Percentiles rank a stretch among this genome's conserved stretches.
Evolutionary conservation across 1,140 invertebrate genomes (phyloP).

Genomic region (Cherax quadricarinatus): DNA sequence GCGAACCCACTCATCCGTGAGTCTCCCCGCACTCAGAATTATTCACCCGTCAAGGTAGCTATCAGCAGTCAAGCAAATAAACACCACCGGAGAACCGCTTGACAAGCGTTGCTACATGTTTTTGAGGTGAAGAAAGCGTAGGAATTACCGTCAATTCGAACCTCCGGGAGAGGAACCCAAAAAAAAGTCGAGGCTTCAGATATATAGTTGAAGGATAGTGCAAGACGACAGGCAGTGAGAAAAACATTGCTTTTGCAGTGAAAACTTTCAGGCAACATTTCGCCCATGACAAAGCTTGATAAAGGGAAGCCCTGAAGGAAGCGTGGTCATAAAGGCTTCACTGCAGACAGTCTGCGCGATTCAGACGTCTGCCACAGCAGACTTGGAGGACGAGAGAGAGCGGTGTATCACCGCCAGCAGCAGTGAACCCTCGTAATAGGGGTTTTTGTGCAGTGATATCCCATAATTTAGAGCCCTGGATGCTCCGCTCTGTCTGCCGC

Average conservation of each 20-base stretch:
- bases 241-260: too few species aligned
- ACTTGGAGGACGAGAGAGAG: slow-evolving; percentile 3
- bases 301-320: too few species aligned
- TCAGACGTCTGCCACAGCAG: not conserved
- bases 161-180: too few species aligned
- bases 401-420: slow-evolving; percentile 30
- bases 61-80: not conserved
- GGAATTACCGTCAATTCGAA: too few species aligned
- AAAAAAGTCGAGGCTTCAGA: not conserved
- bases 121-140: too few species aligned
- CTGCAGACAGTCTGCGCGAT: too few species aligned
- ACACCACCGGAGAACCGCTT: not conserved
- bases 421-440: slow-evolving; percentile 26
- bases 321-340: too few species aligned
- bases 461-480: slow-evolving; percentile 53
- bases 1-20: not conserved
- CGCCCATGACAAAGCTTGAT: too few species aligned
- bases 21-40: slow-evolving; percentile 3
- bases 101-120: too few species aligned
- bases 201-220: not conserved
- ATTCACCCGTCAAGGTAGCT: not conserved
- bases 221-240: too few species aligned
- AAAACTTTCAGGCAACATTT: too few species aligned
- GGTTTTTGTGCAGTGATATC: slow-evolving; percentile 57
- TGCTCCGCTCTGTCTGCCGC: not conserved